Conservation (phyloP, 2,113 vertebrate genomes). For the Crotalus viridis region DNA sequence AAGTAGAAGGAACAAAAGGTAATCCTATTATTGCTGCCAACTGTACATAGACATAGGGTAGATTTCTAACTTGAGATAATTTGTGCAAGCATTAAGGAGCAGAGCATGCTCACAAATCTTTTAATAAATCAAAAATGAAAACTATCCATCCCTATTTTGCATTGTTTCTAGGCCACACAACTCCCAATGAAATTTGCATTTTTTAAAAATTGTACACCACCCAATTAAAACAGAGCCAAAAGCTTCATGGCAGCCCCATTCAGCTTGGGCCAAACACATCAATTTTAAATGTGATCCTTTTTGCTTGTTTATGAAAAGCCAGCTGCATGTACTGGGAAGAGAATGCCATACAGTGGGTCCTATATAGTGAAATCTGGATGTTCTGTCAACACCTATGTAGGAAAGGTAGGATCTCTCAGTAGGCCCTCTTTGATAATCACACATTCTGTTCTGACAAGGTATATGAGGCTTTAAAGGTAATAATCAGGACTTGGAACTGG, state of each 20-base stretch:
- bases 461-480: background rate
- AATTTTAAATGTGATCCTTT: background rate
- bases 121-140: background rate
- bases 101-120: background rate
- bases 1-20: background rate
- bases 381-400: background rate
- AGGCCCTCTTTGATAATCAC: background rate
- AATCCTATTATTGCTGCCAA: background rate
- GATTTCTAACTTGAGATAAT: background rate
- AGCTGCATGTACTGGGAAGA: background rate
- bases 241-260: background rate
- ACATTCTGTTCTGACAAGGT: background rate
- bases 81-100: background rate
- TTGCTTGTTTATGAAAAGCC: background rate
- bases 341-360: background rate
- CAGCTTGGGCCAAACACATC: background rate
- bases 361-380: background rate
- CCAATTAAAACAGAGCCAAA: background rate
- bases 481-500: background rate
- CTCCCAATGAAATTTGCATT: background rate
- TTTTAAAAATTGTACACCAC: background rate
- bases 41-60: background rate
- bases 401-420: background rate
- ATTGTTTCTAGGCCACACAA: background rate
- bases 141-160: background rate